Conservation (phyloP, 2,888 invertebrate genomes). For the Micropterix aruncella region DNA sequence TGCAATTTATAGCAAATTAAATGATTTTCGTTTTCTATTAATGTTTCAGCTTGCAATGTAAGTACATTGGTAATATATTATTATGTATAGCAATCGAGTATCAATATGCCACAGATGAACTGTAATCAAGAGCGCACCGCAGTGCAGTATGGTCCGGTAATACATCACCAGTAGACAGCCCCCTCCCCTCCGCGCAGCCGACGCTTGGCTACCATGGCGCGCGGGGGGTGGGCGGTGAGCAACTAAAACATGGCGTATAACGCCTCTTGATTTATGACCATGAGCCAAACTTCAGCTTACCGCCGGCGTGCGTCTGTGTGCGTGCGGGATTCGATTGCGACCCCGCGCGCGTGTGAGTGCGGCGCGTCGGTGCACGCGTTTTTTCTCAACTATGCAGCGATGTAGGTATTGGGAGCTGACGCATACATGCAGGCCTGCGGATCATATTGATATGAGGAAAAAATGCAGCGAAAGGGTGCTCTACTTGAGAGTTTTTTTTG, state of each 20-base stretch:
- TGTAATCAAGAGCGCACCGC: neutral
- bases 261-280: conserved; percentile 43
- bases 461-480: no score
- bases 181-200: conserved; percentile 27
- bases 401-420: no score
- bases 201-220: conserved; percentile 26
- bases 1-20: no score
- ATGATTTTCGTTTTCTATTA: no score
- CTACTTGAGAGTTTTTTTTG: no score
- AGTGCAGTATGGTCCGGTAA: conserved; percentile 23
- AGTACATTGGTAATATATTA: no score
- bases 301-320: conserved; percentile 9
- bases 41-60: no score
- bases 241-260: conserved; percentile 40
- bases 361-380: neutral
- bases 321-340: neutral
- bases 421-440: no score
- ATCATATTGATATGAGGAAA: no score
- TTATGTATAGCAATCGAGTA: no score
- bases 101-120: neutral
- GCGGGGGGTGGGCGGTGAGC: conserved; percentile 22
- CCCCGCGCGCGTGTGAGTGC: neutral
- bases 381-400: no score
- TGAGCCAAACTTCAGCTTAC: conserved; percentile 35
- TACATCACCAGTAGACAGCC: conserved; percentile 40